phyloP scores from a whole-genome alignment of 1,140 invertebrate genomes.

The Muscidifurax raptorellus region DNA sequence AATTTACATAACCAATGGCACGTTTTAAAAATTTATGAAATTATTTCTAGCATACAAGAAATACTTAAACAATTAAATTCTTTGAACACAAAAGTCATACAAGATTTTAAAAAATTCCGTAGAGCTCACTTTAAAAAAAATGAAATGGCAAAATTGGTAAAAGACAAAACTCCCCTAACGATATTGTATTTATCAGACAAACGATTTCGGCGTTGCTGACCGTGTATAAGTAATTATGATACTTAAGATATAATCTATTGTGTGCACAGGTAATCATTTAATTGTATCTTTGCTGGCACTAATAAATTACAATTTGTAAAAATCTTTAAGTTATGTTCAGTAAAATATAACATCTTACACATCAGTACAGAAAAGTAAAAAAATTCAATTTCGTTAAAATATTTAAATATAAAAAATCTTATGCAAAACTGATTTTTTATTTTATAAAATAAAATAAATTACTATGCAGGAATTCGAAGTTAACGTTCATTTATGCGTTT shows the following conservation, averaged over 20 bases:
- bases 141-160: background rate
- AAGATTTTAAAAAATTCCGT: no score
- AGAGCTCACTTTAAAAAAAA: no score
- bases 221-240: background rate
- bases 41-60: background rate
- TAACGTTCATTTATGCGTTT: slow-evolving; percentile 28
- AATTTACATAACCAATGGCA: slow-evolving; percentile 5
- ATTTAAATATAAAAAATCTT: slow-evolving; percentile 3
- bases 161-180: background rate
- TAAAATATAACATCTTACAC: background rate
- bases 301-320: slow-evolving; percentile 20
- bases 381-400: slow-evolving; percentile 15
- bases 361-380: background rate
- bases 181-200: background rate
- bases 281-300: background rate
- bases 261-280: slow-evolving; percentile 7
- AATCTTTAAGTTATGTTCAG: background rate
- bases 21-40: slow-evolving; percentile 3
- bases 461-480: slow-evolving; percentile 41
- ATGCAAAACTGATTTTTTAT: background rate
- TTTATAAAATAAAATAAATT: slow-evolving; percentile 35
- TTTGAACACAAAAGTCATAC: no score
- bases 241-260: background rate
- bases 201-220: background rate
- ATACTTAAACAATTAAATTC: no score